Conservation (phyloP, 2,113 vertebrate genomes). For the Microcebus tavaratra region DNA sequence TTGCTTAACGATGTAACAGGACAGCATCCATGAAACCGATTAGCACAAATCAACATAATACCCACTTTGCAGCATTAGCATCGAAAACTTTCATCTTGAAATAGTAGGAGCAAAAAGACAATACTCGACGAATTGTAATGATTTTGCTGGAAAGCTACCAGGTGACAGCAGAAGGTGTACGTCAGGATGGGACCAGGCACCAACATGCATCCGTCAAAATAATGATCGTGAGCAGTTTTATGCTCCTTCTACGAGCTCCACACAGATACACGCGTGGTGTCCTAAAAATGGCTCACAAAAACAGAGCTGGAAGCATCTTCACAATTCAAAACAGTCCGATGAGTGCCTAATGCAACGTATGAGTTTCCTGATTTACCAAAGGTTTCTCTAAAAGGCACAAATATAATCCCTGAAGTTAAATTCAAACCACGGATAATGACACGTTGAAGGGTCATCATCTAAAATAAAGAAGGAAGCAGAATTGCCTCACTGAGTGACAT, state of each 20-base stretch:
- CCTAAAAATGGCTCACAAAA: neutral
- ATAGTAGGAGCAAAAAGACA: constrained; percentile 26
- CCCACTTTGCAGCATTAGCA: constrained; percentile 74
- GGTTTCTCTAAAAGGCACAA: neutral
- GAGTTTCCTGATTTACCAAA: neutral
- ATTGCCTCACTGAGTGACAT: constrained; percentile 36
- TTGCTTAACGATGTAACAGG: constrained; percentile 71
- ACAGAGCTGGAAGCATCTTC: neutral
- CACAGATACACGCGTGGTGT: neutral
- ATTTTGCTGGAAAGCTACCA: constrained; percentile 39
- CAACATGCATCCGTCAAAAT: accelerated
- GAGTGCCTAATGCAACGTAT: accelerated
- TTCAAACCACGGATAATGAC: constrained; percentile 67
- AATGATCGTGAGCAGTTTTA: neutral
- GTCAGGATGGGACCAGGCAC: accelerated
- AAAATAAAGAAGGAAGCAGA: constrained; percentile 43
- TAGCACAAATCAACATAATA: constrained; percentile 83
- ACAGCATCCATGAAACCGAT: constrained; percentile 72
- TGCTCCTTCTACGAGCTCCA: neutral
- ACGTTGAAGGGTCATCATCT: constrained; percentile 62
- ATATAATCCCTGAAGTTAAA: constrained; percentile 25
- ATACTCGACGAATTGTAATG: constrained; percentile 36
- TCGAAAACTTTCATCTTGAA: constrained; percentile 78
- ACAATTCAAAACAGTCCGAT: accelerated
- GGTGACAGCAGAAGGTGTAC: neutral